These are phyloP conservation scores for Hydropotes inermis DNA, from an alignment of 2,113 vertebrate species.

Conservation along the genomic window DNA sequence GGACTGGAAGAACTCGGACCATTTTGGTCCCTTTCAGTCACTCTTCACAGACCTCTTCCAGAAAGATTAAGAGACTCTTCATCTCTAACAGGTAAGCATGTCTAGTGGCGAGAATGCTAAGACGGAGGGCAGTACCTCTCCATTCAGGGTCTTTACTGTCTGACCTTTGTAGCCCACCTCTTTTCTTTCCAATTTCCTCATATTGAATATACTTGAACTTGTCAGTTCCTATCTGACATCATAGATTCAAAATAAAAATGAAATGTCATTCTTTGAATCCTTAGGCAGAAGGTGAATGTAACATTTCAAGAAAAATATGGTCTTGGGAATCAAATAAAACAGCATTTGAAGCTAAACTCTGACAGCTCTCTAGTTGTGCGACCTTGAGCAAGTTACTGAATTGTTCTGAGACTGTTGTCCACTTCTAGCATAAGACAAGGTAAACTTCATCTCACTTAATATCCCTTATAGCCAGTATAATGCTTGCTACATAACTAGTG, in stretches of 20 bases:
- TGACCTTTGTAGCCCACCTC: background rate
- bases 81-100: background rate
- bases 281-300: conserved; percentile 17
- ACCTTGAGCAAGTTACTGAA: background rate
- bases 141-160: background rate
- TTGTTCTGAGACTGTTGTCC: background rate
- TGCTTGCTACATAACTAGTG: background rate
- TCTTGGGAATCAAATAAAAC: conserved; percentile 18
- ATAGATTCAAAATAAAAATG: conserved; percentile 45
- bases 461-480: background rate
- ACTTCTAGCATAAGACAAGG: background rate
- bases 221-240: background rate
- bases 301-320: background rate
- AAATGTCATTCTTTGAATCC: background rate
- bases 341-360: background rate
- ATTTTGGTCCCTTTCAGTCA: background rate
- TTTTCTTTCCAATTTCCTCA: background rate
- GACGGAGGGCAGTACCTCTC: background rate
- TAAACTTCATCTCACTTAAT: background rate
- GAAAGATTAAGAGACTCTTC: background rate
- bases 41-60: background rate
- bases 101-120: background rate
- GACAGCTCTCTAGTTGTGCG: background rate
- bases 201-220: background rate
- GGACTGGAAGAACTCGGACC: background rate